Evolutionary conservation across 53 echinoderm and acorn worm genomes (phyloP), one percentile per base, ranked within the genome.

Genomic region (Holothuria leucospilota): DNA sequence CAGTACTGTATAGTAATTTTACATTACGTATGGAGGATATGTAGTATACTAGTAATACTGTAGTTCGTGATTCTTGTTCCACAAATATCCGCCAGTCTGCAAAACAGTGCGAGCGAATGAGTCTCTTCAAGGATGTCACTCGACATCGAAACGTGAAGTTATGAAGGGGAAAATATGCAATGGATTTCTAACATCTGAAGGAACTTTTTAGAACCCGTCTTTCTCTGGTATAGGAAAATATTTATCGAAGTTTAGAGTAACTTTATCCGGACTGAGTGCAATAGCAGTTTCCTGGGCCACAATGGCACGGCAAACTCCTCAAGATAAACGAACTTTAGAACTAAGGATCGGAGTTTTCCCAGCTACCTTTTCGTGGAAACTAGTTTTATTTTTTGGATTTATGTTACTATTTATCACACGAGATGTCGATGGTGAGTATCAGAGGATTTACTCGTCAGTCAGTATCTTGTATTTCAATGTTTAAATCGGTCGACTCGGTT

Each of bases 401-500:
- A 70, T 39, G 62, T 69, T 67, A 61, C 41, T 62, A 20, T 27
- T 90, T 39, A 23, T 42, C 5, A 38, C 58, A 24, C 62, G 39
- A 34, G 73, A 51, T 74, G 89, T 64, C n/a, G 64, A 84, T 59
- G 89, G 89, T 89, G 67, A 71, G 89, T 89, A 34, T 27, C 29
- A 56, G 56, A 4, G 15, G 18, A 9, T 18, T 16, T 56, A 56
- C 15, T 13, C 16, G 56, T 0, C 18, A 46, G 56, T 56, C 9
- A 11, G 18, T 56, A 15, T 56, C 56, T 16, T 49, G 13, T 13
- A 49, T 13, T 49, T 49, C 10, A 49, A 9, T 49, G 49, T 49
- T 49, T 49, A 49, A 49, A 49, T 11, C 49, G 10, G n/a, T n/a
- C n/a, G n/a, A n/a, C n/a, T n/a, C n/a, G 6, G 13, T 13, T 49